Conservation (phyloP, 2,113 vertebrate species). For the Paratilapia polleni region DNA sequence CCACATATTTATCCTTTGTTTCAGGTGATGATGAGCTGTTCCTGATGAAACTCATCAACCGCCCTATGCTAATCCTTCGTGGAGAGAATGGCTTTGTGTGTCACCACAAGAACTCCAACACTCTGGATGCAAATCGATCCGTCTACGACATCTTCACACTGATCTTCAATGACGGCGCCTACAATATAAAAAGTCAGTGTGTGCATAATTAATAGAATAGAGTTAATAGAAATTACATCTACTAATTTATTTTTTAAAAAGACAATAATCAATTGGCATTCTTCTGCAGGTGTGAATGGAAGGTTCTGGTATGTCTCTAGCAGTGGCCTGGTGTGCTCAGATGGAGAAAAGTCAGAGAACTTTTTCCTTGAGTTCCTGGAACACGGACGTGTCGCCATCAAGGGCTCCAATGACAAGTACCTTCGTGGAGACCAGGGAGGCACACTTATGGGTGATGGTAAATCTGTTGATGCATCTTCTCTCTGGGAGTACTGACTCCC, state of each 20-base stretch:
- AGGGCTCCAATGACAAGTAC: conserved; percentile 88
- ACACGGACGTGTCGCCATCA: conserved; percentile 89
- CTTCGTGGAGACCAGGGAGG: conserved; percentile 92
- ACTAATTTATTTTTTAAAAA: neutral
- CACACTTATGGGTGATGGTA: conserved; percentile 87
- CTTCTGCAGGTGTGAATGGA: conserved; percentile 82
- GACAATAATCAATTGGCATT: neutral
- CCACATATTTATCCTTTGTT: neutral
- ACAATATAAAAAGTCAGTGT: conserved; percentile 90
- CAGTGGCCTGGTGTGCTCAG: conserved; percentile 88
- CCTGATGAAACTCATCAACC: conserved; percentile 93
- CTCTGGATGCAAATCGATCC: conserved; percentile 91
- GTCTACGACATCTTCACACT: conserved; percentile 92
- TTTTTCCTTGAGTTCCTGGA: conserved; percentile 94
- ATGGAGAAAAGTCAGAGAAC: conserved; percentile 90
- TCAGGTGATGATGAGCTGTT: conserved; percentile 92
- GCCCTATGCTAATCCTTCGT: conserved; percentile 91
- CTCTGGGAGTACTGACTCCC: conserved; percentile 92
- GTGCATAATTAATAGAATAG: neutral
- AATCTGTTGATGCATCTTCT: conserved; percentile 77
- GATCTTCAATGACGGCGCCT: conserved; percentile 91
- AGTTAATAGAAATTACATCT: neutral
- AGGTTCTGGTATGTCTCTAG: conserved; percentile 92
- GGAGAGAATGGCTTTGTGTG: conserved; percentile 94
- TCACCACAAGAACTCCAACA: conserved; percentile 91